Conservation (phyloP, 2,797 vertebrate genomes). For the Pelodytes ibericus region DNA sequence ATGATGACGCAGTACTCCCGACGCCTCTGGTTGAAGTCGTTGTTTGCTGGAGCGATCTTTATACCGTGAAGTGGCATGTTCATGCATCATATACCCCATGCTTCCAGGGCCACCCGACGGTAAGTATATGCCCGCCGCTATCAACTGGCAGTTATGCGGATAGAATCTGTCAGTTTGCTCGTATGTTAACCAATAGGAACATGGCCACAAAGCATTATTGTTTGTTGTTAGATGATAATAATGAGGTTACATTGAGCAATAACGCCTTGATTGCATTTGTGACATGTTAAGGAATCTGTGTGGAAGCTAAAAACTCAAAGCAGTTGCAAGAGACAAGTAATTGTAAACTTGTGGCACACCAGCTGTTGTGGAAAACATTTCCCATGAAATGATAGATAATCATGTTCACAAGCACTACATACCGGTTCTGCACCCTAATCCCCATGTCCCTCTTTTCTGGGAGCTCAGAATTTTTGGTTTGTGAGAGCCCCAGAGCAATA, state of each 20-base stretch:
- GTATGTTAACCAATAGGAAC: neutral
- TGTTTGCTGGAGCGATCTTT: neutral
- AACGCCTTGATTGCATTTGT: neutral
- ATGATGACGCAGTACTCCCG: neutral
- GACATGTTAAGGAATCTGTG: too few relatives aligned
- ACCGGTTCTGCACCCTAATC: too few relatives aligned
- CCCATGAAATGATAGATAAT: too few relatives aligned
- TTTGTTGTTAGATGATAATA: neutral
- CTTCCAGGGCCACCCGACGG: neutral
- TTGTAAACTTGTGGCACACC: too few relatives aligned
- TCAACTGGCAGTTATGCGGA: neutral
- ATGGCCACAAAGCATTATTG: neutral
- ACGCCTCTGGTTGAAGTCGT: neutral
- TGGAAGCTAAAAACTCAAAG: too few relatives aligned
- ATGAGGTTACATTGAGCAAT: neutral
- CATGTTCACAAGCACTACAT: too few relatives aligned
- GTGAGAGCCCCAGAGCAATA: too few relatives aligned
- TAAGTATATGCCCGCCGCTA: neutral
- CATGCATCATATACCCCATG: neutral
- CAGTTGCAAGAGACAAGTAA: too few relatives aligned
- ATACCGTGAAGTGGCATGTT: neutral
- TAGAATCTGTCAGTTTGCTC: neutral
- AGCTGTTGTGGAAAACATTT: too few relatives aligned
- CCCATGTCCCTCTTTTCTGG: too few relatives aligned
- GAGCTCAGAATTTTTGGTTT: too few relatives aligned